Base-by-base conservation (phyloP, 2,797 vertebrate genomes). In the Malurus splendens region DNA sequence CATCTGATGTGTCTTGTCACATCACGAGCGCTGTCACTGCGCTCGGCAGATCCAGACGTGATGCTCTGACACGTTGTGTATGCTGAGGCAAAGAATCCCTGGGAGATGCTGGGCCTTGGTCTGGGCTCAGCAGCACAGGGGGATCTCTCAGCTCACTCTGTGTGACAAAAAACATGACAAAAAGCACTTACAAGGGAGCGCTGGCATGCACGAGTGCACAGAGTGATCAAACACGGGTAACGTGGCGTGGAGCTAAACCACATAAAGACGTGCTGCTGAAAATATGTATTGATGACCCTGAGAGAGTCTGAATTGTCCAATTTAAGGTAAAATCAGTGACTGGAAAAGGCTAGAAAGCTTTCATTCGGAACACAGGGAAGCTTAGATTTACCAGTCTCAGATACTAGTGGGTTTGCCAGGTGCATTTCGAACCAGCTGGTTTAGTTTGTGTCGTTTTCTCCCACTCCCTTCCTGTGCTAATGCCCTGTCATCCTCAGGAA, bases 1-100 rank as follows among this genome's bases (percentile, higher is more conserved):
- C 64, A 30, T 42, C 5, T 86, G 76, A 65, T 66, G 62, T 83
- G 77, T 64, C 55, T 42, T 86, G 85, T 83, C 89, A 76, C 56
- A 89, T 57, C 79, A 38, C 0, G 2, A 72, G 82, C 16, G 28
- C 79, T 74, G 80, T 89, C 89, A 82, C 61, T 10, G 25, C 2
- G 0, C 70, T 64, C 13, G 2, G 19, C 0, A 4, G n/a, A 68
- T 62, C 22, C 79, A 62, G 76, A 55, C 52, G 1, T 7, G 57
- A 82, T 48, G 82, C 77, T 87, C 33, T 80, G 87, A 67, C 72
- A 85, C 5, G 0, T 7, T 8, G 38, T 33, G 75, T 12, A 87
- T 0, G 0, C 57, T 44, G 84, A 84, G 75, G 59, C 18, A 57
- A 68, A 82, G 66, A 30, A 51, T 12, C 41, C 82, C 87, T 82